phyloP scores from a whole-genome alignment of 2,888 invertebrate species.

The Leptinotarsa juncta region DNA sequence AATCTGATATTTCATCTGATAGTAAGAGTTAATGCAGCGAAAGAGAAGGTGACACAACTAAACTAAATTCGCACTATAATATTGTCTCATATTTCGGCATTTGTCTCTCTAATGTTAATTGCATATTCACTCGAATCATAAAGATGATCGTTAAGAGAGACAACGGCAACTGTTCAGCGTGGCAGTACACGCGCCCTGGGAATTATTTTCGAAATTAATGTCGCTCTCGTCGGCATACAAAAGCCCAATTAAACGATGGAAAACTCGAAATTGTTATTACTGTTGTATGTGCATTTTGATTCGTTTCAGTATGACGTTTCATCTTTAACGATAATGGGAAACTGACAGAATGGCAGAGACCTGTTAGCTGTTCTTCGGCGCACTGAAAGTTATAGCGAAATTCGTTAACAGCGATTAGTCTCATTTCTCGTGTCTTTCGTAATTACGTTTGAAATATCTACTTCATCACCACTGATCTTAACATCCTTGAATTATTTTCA shows the following conservation, averaged over 20 bases:
- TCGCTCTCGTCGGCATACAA: conserved; percentile 35
- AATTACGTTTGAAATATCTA: neutral
- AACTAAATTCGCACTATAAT: conserved; percentile 22
- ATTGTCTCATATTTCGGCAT: conserved; percentile 49
- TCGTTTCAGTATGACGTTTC: conserved; percentile 34
- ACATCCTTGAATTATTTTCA: no score
- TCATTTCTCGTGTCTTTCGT: neutral
- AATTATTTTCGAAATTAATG: conserved; percentile 41
- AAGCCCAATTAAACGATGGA: conserved; percentile 40
- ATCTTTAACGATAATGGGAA: conserved; percentile 41
- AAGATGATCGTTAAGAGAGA: conserved; percentile 60
- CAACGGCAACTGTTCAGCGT: conserved; percentile 30
- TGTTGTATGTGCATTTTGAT: conserved; percentile 31
- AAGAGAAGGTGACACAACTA: neutral
- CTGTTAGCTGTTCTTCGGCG: conserved; percentile 25
- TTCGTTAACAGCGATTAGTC: neutral
- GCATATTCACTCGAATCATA: conserved; percentile 59
- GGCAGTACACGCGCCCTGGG: conserved; percentile 35
- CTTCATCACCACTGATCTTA: no score
- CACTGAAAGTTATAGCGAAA: conserved; percentile 20
- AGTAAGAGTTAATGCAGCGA: neutral
- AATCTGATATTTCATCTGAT: neutral
- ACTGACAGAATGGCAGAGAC: conserved; percentile 31
- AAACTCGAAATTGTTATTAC: conserved; percentile 41
- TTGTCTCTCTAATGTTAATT: conserved; percentile 60